Evolutionary conservation across 2,797 vertebrate genomes (phyloP), one percentile per base, ranked within the genome.

Genomic region (Acrossocheilus fasciatus): DNA sequence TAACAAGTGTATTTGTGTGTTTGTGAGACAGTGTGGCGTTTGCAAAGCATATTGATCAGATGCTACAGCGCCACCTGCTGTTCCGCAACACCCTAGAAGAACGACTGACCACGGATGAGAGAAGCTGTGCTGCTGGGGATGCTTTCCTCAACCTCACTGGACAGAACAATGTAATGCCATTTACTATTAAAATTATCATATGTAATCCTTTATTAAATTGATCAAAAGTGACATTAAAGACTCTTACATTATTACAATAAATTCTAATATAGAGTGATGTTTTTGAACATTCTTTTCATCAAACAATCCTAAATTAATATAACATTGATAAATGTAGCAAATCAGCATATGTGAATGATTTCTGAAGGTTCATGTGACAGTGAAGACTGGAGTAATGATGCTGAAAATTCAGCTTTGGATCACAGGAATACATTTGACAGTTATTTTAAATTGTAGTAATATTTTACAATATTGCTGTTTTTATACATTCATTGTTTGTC

Each of bases 21-120:
- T 64, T 82, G 64, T 85, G 57, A 59, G 54, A 34, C 90, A 96
- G 96, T 87, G 93, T 93, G 92, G 90, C 89, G 0, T 94, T 94
- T 36, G 50, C 92, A 84, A 91, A 87, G 88, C 91, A 91, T 54
- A 92, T 95, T 90, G 94, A 96, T 91, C 93, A 94, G 92, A 93
- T 96, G 88, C 73, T 95, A 3, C 95, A 95, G 93, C 89, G 92
- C 36, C 95, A 96, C 34, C 88, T 96, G 36, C 89, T 93, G 86
- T 96, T 96, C 93, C 94, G 95, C 70, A 96, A 96, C 92, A 94
- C 91, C 0, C 92, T 96, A 87, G 95, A 96, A 91, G 95, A 95
- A 86, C 91, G 93, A 1, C 66, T 96, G 0, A 92, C 91, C 0
- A 91, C 92, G 0, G 91, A 94, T 59, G 94, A 94, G 91, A 95